Base-by-base conservation (phyloP, 2,888 invertebrate genomes). In the Coecobrya sp. region DNA sequence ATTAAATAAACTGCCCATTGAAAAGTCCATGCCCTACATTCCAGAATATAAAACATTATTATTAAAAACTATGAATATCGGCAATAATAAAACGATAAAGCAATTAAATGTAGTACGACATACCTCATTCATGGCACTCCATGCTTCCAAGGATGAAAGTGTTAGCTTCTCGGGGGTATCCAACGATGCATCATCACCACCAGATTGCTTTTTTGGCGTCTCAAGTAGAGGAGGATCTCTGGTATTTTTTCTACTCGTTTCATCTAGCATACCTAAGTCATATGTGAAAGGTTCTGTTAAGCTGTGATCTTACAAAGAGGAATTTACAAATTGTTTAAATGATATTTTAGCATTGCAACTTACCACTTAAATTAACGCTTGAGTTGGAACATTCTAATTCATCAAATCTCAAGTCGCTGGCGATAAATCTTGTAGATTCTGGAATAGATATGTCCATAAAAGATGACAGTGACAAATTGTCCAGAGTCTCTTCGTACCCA, bases 401-500 rank as follows among this genome's bases (percentile, higher is more conserved):
- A 13, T 93, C 94, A 68, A 94, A 91, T 11, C 93, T 85, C 76
- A 94, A 93, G 45, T 93, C 95, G 45, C 62, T 92, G 0, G 95
- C 94, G 25, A 92, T 93, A 27, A 93, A 88, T 30, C 93, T 82
- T 0, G 94, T 94, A 1, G 95, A 95, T 76, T 95, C 95, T 4
- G 95, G 95, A 10, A 95, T 68, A 4, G 95, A 94, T 52, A 95
- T 93, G 73, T 95, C 95, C 94, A 95, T 94, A 87, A 95, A 95
- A 0, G 95, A 94, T 1, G 94, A 94, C 52, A 95, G 59, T 10
- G 94, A 94, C 27, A 95, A 88, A 62, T 92, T 94, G 68, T 93
- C 94, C 11, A 94, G 30, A 0, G 62, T 70, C 68, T 91, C 91
- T 59, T 87, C 94, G 45, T 62, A 86, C 7, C 89, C 93, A 19